Evolutionary conservation across 2,888 invertebrate genomes (phyloP), one percentile per base, ranked within the genome.

Genomic region (Ectemnius cavifrons): DNA sequence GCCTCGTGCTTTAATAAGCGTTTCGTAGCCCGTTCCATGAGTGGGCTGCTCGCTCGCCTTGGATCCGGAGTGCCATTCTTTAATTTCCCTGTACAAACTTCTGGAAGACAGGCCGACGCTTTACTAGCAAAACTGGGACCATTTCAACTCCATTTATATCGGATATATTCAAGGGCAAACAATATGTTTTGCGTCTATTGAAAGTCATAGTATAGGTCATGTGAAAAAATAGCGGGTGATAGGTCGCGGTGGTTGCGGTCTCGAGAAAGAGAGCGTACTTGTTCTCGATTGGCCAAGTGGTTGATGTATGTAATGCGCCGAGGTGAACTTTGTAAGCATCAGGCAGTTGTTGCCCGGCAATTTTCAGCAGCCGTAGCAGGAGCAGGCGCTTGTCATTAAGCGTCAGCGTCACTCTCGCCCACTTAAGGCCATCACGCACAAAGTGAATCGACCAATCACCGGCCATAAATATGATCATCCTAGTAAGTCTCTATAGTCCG

Each of bases 361-460:
- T 72, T 80, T 76, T 72, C 79, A 78, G 69, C 72, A 71, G 68
- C 75, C 71, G 77, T 37, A 37, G 37, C 37, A 37, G 37, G 37
- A 37, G 37, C 37, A 37, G 37, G 79, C 80, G 75, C 73, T 80
- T 77, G 75, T 75, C 77, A 74, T 79, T 80, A 80, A 77, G 71
- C 77, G 67, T 75, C 73, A 79, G 75, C 73, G 73, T 79, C 79
- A 71, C 79, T 77, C 77, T 79, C 75, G 79, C 57, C 77, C 80
- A 80, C 79, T 80, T 79, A 71, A 80, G 80, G 69, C 71, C 71
- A 80, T 75, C 77, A 70, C 79, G 71, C 69, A 75, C 75, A 77
- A 79, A 75, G 71, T 71, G 75, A 80, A 80, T 80, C 75, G 75
- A 75, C 80, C 75, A 80, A 79, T 80, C 75, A 69, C 46, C 63